Percentiles rank a stretch among this genome's conserved stretches.
Conservation (phyloP, 2,797 vertebrate genomes). For the Nasua narica region DNA sequence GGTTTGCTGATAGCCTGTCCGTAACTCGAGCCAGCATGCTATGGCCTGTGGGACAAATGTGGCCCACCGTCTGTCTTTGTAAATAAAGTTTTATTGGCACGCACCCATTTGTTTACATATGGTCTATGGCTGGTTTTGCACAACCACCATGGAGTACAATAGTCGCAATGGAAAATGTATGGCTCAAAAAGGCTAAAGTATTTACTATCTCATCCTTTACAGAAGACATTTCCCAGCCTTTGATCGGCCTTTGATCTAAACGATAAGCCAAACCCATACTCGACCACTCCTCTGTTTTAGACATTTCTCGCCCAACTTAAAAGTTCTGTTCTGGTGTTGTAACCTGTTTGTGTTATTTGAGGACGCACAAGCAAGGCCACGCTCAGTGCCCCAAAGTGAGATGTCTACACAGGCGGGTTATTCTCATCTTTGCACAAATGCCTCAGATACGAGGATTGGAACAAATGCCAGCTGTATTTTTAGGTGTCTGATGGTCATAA, state of each 20-base stretch:
- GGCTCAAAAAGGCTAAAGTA: neutral
- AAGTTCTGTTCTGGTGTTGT: neutral
- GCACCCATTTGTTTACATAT: fast-evolving
- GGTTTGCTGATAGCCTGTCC: neutral
- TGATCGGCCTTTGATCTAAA: too few species aligned
- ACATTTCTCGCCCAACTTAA: neutral
- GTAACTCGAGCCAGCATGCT: too few species aligned
- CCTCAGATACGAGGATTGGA: fast-evolving
- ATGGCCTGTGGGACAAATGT: neutral
- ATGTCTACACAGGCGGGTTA: neutral
- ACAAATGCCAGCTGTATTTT: too few species aligned
- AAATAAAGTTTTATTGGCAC: neutral
- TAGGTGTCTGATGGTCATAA: neutral
- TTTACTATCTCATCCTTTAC: neutral
- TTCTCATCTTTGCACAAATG: neutral
- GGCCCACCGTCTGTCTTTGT: neutral
- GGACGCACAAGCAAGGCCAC: neutral
- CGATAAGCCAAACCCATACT: neutral
- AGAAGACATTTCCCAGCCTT: neutral
- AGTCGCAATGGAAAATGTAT: neutral
- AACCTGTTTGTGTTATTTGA: neutral
- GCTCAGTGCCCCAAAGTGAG: neutral
- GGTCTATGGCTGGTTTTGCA: neutral
- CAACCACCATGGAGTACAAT: neutral
- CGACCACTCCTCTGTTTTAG: neutral